A percentile compares a stretch with the other conserved stretches of the same genome.
These are phyloP conservation scores for Gambusia yucatana DNA, from an alignment of 2,797 vertebrate genomes.

Conservation along the genomic window DNA sequence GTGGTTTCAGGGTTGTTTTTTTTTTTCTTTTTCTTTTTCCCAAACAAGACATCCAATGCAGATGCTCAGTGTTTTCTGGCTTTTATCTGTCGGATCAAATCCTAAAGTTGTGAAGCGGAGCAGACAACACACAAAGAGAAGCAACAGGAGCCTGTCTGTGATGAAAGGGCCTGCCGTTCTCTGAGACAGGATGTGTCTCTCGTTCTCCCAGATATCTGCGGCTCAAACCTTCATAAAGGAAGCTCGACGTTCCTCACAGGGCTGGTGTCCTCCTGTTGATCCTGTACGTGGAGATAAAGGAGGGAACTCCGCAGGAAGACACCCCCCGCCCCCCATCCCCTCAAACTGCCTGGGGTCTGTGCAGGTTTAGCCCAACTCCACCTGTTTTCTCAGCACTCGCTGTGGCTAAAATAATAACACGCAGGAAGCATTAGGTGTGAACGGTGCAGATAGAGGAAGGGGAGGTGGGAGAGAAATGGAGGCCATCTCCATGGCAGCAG, in stretches of 20 bases:
- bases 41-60: not conserved
- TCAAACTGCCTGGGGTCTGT: not conserved
- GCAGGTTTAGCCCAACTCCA: not conserved
- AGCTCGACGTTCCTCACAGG: conserved; percentile 16
- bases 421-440: conserved; percentile 14
- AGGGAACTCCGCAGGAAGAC: not conserved
- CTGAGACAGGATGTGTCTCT: conserved; percentile 26
- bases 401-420: not conserved
- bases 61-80: not conserved
- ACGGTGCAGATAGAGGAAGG: conserved; percentile 2
- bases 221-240: conserved; percentile 36
- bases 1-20: not conserved
- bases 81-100: conserved; percentile 33
- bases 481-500: conserved; percentile 73
- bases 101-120: conserved; percentile 17
- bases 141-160: conserved; percentile 63
- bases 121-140: conserved; percentile 34
- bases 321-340: too few species aligned
- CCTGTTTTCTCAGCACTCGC: not conserved
- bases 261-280: conserved; percentile 54
- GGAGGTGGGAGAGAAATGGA: conserved; percentile 55
- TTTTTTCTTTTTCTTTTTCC: not conserved
- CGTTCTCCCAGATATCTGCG: conserved; percentile 37
- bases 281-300: not conserved
- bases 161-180: conserved; percentile 50